These are phyloP conservation scores for Okapia johnstoni DNA, from an alignment of 2,113 vertebrate genomes.

Conservation along the genomic window DNA sequence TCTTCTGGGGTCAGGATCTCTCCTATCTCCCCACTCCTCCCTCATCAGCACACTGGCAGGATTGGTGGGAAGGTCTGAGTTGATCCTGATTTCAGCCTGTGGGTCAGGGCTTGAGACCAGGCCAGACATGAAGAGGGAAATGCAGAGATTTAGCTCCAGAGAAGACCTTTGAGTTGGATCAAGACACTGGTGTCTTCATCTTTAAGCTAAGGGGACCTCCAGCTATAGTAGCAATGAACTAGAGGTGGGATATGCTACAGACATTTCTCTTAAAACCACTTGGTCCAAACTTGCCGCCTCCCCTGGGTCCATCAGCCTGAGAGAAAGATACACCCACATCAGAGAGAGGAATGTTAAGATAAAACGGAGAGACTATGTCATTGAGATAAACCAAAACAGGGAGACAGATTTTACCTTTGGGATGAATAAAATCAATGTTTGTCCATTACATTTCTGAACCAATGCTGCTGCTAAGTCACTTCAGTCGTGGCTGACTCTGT, in stretches of 20 bases:
- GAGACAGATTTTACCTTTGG: neutral
- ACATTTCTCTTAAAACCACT: neutral
- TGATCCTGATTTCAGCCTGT: neutral
- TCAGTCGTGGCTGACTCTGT: neutral
- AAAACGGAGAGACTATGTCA: neutral
- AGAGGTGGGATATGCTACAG: neutral
- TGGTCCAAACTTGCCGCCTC: neutral
- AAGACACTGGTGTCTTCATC: neutral
- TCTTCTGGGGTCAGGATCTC: neutral
- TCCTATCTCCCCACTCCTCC: neutral
- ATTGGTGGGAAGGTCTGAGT: neutral
- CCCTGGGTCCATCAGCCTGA: neutral
- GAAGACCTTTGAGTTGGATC: neutral
- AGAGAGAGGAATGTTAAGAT: neutral
- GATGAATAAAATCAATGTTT: neutral
- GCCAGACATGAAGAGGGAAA: neutral
- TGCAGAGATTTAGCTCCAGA: neutral
- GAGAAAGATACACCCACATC: neutral
- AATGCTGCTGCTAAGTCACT: neutral
- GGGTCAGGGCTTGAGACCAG: neutral
- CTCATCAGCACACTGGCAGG: neutral
- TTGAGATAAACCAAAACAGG: neutral
- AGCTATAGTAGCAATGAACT: neutral
- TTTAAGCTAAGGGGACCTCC: neutral
- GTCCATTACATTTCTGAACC: neutral